Conservation (phyloP, 2,797 vertebrate species). For the Bradypus variegatus region DNA sequence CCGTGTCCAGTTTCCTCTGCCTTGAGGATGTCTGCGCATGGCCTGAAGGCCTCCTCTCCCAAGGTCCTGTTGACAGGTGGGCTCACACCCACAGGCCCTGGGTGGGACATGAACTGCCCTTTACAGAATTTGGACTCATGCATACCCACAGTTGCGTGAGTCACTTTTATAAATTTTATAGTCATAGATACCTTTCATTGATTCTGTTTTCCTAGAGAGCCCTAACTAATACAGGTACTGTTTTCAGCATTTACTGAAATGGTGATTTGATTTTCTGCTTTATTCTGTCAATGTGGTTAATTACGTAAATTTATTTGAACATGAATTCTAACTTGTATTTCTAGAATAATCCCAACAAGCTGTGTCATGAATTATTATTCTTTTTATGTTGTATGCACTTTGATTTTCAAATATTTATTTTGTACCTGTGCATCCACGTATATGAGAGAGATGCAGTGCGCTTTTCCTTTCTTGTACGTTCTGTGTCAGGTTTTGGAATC, state of each 20-base stretch:
- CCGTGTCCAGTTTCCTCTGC: no score
- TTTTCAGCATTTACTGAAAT: background rate
- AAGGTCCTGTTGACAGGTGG: no score
- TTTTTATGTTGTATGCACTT: background rate
- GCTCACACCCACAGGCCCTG: no score
- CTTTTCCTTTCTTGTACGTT: background rate
- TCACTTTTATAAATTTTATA: no score
- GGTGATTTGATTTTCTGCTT: background rate
- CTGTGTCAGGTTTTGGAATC: background rate
- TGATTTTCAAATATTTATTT: background rate
- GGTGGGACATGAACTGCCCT: no score
- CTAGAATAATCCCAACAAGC: background rate
- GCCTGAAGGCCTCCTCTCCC: no score
- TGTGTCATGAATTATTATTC: background rate
- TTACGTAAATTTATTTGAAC: background rate
- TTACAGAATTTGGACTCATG: no score
- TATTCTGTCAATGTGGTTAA: background rate
- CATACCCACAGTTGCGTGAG: no score
- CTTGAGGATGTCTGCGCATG: no score
- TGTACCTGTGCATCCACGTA: background rate
- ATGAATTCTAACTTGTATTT: background rate
- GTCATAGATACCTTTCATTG: no score
- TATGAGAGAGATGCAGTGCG: background rate
- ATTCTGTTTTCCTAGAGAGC: no score
- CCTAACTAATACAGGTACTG: no score